Evolutionary conservation across 2,888 invertebrate genomes (phyloP).

Genomic region (Brachyptera risi): DNA sequence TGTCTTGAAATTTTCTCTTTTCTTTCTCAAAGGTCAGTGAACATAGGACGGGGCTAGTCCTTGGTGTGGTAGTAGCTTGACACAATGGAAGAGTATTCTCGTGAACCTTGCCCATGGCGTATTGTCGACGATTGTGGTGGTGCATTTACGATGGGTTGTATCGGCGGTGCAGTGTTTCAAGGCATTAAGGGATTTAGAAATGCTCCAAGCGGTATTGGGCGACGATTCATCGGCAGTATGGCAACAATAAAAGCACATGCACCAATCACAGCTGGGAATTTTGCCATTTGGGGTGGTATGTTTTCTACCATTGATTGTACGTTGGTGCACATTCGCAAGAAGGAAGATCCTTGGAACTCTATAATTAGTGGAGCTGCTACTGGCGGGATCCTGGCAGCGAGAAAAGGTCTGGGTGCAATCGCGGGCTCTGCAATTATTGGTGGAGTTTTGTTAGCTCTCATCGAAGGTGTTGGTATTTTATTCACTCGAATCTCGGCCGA

Average conservation of each 20-base stretch:
- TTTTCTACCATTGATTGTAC: conserved; percentile 97
- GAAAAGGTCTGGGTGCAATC: conserved; percentile 87
- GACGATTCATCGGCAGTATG: conserved; percentile 68
- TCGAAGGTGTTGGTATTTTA: conserved; percentile 95
- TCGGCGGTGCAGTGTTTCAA: conserved; percentile 98
- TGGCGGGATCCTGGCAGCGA: conserved; percentile 92
- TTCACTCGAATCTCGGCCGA: conserved; percentile 89
- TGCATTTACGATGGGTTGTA: conserved; percentile 98
- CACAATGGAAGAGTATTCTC: conserved; percentile 97
- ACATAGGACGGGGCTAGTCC: no score
- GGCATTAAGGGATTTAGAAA: conserved; percentile 96
- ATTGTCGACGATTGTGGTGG: conserved; percentile 99
- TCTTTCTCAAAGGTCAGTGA: no score
- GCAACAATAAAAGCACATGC: conserved; percentile 55
- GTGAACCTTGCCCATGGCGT: conserved; percentile 97
- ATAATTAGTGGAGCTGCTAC: conserved; percentile 94
- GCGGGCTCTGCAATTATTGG: conserved; percentile 95
- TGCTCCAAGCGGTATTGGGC: conserved; percentile 81
- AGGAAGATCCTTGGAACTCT: conserved; percentile 98
- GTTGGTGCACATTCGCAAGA: conserved; percentile 84
- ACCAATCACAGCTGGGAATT: conserved; percentile 91
- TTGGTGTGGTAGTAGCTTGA: no score
- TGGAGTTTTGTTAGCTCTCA: conserved; percentile 90
- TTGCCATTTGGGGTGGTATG: conserved; percentile 98
- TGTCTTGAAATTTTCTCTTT: no score